Base-by-base conservation (phyloP, 2,113 vertebrate genomes). In the Boleophthalmus pectinirostris region DNA sequence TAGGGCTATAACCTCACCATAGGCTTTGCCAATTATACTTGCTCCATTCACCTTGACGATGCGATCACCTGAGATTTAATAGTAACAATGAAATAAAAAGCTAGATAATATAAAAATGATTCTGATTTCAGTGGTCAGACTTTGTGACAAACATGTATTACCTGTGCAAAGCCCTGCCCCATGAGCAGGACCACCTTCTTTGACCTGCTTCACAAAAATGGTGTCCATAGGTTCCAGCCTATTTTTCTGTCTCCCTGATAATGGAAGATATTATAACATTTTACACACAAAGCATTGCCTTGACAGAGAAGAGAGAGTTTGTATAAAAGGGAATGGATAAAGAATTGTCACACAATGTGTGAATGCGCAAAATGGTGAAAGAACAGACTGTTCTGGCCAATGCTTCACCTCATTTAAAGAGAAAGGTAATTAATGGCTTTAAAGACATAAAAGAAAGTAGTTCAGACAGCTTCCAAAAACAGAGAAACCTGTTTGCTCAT, bases 161-260 rank as follows among this genome's bases (percentile, higher is more conserved):
- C 98, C 98, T 95, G 96, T 99, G 88, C 96, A 98, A 63, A 99
- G 91, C 47, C 98, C 97, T 68, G 98, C 97, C 83, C 93, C 94
- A 73, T 96, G 94, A 49, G 96, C 97, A 70, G 97, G 96, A 25
- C 97, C 96, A 43, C 96, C 96, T 89, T 98, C 96, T 81, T 96
- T 99, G 72, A 99, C 97, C 85, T 99, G 97, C 76, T 99, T 99
- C 77, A 99, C 97, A 1, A 99, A 99, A 89, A 99, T 99, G 72
- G 98, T 99, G 75, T 99, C 98, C 97, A 99, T 98, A 0, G 97
- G 96, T 78, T 99, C 97, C 82, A 98, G 82, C 78, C 93, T 94
- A 88, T 94, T 97, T 77, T 95, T 94, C 73, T 88, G 95, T 87
- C 96, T 96, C 84, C 96, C 98, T 99, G 77, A 29, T 58, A 66